These are phyloP conservation scores for Odocoileus virginianus DNA, from an alignment of 2,113 vertebrate species.

Conservation along the genomic window DNA sequence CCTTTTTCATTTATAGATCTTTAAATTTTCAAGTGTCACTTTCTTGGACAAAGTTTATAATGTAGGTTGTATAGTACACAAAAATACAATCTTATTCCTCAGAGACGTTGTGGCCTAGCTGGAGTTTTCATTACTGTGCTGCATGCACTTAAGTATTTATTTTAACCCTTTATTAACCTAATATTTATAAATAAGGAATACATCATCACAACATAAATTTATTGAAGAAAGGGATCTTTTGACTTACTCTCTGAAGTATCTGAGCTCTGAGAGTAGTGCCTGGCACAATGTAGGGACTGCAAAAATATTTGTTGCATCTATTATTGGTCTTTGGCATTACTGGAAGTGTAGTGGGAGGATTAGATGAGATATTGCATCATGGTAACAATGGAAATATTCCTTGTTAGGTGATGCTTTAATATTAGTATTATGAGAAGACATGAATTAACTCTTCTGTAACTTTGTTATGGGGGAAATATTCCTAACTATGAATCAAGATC, in stretches of 20 bases:
- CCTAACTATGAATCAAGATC: background rate
- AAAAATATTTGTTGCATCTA: background rate
- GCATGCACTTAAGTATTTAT: background rate
- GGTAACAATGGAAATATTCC: background rate
- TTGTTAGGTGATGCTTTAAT: background rate
- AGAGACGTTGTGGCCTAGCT: background rate
- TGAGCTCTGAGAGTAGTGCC: background rate
- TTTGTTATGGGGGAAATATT: background rate
- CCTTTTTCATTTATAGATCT: background rate
- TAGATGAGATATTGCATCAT: background rate
- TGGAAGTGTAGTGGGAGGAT: background rate
- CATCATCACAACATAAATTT: background rate
- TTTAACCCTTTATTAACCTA: constrained; percentile 13
- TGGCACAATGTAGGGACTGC: background rate
- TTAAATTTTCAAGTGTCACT: background rate
- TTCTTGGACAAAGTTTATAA: background rate
- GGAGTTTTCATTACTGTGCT: background rate
- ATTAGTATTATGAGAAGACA: background rate
- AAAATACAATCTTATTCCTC: background rate
- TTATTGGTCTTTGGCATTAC: background rate
- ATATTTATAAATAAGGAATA: background rate
- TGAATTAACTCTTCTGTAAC: background rate
- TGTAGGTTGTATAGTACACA: background rate
- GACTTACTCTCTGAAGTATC: background rate
- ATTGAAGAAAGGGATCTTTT: background rate